Evolutionary conservation across 2,113 vertebrate genomes (phyloP), one percentile per base, ranked within the genome.

Genomic region (Neolamprologus falcicula): DNA sequence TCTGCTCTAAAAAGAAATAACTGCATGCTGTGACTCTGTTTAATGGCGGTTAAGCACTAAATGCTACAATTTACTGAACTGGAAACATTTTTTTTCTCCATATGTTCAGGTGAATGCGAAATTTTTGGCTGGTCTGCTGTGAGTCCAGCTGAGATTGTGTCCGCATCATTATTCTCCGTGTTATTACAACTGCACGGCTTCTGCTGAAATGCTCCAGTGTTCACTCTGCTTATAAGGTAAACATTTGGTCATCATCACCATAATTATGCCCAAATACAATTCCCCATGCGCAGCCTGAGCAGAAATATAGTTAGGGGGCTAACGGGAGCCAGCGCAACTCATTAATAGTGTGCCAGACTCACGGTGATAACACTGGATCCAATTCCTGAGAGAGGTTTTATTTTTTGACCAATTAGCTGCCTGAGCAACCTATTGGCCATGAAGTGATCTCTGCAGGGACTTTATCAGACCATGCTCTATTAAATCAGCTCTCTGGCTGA

Each of bases 331-430:
- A 68, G 68, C 82, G 90, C 90, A 79, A 85, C 90, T 94, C 89
- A 93, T 94, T 94, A 94, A 93, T 90, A 92, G 92, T 81, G 68
- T 71, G 82, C 79, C 86, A 90, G 92, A 88, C 86, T 85, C 84
- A 28, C 83, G 17, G 31, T 79, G 88, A 93, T 92, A 92, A 84
- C 89, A 88, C 31, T 81, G 84, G 82, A 87, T 93, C 73, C 80
- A 83, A 92, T 92, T 94, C 93, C 91, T 83, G 84, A 47, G 86
- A 94, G 92, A 91, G 90, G 82, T 95, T 92, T 94, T 93, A 83
- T 92, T 93, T 95, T 95, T 94, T 94, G 92, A 95, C 89, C 94
- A 95, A 96, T 96, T 95, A 95, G 93, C 92, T 90, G 90, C 88
- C 88, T 90, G 85, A 90, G 92, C 89, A 95, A 92, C 90, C 93